A percentile compares a stretch with the other conserved stretches of the same genome.
Conservation (phyloP, 2,797 vertebrate genomes). For the Adrianichthys oophorus region DNA sequence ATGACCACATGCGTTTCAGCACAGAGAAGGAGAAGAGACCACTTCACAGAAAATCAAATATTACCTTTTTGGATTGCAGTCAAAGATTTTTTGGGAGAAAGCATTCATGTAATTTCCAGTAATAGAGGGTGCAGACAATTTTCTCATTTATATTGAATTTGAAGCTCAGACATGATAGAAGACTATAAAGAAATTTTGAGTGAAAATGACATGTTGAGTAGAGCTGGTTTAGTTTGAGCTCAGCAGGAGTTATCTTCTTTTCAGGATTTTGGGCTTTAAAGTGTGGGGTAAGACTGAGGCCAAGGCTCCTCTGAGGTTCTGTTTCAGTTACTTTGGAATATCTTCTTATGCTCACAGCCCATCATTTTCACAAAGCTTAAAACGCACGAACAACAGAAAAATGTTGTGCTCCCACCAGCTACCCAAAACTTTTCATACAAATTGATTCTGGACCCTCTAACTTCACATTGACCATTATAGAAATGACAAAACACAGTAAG, state of each 20-base stretch:
- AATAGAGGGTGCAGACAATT: constrained; percentile 43
- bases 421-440: constrained; percentile 32
- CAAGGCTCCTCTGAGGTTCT: constrained; percentile 32
- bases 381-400: constrained; percentile 37
- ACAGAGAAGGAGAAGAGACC: constrained; percentile 25
- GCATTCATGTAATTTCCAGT: constrained; percentile 41
- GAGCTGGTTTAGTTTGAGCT: constrained; percentile 25
- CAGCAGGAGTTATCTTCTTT: constrained; percentile 31
- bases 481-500: too few species aligned
- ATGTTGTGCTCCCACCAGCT: constrained; percentile 31
- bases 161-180: constrained; percentile 32
- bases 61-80: constrained; percentile 15
- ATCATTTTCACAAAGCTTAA: constrained; percentile 24
- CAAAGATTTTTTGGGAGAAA: constrained; percentile 22
- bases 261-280: constrained; percentile 26
- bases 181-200: constrained; percentile 44
- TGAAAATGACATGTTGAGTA: constrained; percentile 32
- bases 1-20: constrained; percentile 26
- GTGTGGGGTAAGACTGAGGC: constrained; percentile 30
- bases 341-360: constrained; percentile 6
- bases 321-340: constrained; percentile 33
- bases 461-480: too few species aligned
- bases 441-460: constrained; percentile 4
- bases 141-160: constrained; percentile 51
- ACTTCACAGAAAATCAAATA: constrained; percentile 17